Percentiles rank a stretch among this genome's conserved stretches.
These are phyloP conservation scores for Phalera bucephala DNA, from an alignment of 2,888 invertebrate genomes.

Conservation along the genomic window DNA sequence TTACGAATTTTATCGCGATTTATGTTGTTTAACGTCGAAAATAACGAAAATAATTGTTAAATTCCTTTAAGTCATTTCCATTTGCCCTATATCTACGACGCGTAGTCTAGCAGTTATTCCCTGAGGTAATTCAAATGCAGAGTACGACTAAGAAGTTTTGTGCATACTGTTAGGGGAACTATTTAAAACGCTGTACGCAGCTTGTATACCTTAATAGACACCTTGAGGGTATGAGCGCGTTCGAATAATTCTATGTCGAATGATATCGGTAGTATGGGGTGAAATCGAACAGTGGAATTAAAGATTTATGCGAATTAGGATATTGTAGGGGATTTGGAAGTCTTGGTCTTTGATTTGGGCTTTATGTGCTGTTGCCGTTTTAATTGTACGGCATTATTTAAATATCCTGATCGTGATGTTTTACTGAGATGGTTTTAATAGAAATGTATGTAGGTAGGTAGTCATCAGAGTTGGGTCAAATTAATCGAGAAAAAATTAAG, in stretches of 20 bases:
- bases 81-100: slow-evolving; percentile 5
- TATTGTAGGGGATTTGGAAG: slow-evolving; percentile 12
- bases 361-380: slow-evolving; percentile 17
- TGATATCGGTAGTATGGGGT: slow-evolving; percentile 20
- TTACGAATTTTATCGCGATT: no score
- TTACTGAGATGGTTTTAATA: no score
- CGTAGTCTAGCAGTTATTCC: slow-evolving; percentile 40
- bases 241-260: slow-evolving; percentile 20
- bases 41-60: no score
- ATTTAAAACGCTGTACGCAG: slow-evolving; percentile 52
- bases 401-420: no score
- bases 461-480: no score
- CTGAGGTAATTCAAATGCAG: slow-evolving; percentile 71
- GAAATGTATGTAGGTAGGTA: no score
- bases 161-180: slow-evolving; percentile 65
- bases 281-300: slow-evolving; percentile 23
- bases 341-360: background rate
- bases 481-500: no score
- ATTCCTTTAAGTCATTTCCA: slow-evolving; percentile 32
- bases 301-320: slow-evolving; percentile 37
- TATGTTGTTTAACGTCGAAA: no score
- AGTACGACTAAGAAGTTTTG: slow-evolving; percentile 65
- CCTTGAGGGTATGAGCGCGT: slow-evolving; percentile 49
- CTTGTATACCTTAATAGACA: slow-evolving; percentile 64
- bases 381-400: no score